These are phyloP conservation scores for Cremastinae sp. DNA, from an alignment of 2,888 invertebrate genomes.

Conservation along the genomic window DNA sequence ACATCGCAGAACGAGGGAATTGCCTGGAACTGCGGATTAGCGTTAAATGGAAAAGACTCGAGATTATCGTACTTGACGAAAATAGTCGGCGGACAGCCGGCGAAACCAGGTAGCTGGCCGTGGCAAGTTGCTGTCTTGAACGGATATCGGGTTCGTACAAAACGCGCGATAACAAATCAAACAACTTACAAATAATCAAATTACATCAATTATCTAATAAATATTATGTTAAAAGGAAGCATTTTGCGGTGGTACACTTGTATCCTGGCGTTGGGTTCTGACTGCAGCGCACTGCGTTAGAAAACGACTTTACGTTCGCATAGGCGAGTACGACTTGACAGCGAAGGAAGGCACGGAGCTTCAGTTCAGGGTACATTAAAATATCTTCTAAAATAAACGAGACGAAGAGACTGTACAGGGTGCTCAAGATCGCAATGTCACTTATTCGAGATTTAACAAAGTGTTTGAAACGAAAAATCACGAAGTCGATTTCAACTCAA, in stretches of 20 bases:
- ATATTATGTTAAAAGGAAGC: conserved; percentile 84
- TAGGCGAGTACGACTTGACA: conserved; percentile 93
- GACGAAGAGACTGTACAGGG: background rate
- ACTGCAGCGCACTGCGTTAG: conserved; percentile 94
- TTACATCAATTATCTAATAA: background rate
- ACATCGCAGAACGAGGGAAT: conserved; percentile 65
- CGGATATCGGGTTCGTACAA: conserved; percentile 85
- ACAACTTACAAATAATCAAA: too few species aligned
- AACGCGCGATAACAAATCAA: background rate
- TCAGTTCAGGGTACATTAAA: conserved; percentile 88
- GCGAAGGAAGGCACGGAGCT: conserved; percentile 88
- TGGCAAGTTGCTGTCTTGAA: conserved; percentile 97
- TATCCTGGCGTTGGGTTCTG: conserved; percentile 91
- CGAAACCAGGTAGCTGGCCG: conserved; percentile 92
- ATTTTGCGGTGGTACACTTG: conserved; percentile 93
- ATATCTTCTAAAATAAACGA: too few species aligned
- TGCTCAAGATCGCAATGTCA: too few species aligned
- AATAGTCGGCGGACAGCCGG: conserved; percentile 93
- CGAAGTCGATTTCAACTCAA: too few species aligned
- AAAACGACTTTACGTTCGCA: conserved; percentile 88
- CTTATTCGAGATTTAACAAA: too few species aligned
- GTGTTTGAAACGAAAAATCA: too few species aligned
- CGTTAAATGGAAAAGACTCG: conserved; percentile 67
- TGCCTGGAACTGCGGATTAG: conserved; percentile 75
- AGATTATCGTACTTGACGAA: conserved; percentile 81